Evolutionary conservation across 2,888 invertebrate species (phyloP).

Genomic region (Andrena trimmerana): DNA sequence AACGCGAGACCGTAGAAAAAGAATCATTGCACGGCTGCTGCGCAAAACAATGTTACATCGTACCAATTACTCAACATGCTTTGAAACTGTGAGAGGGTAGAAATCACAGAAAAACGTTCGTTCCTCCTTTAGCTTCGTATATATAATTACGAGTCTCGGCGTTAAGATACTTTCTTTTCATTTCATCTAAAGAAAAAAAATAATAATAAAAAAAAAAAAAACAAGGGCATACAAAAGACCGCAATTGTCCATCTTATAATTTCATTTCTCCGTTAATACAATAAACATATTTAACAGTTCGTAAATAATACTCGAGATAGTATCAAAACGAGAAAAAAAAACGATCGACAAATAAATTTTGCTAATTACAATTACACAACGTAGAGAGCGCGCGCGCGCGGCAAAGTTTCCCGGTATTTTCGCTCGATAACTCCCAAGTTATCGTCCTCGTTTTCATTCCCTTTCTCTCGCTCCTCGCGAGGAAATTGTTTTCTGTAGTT

Average conservation of each 20-base stretch:
- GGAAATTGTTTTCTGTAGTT: conserved; percentile 62
- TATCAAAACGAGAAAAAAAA: conserved; percentile 41
- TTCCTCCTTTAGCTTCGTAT: conserved; percentile 19
- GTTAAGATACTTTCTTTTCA: conserved; percentile 15
- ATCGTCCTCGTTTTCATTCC: not conserved
- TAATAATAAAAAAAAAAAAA: conserved; percentile 19
- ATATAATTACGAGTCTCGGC: conserved; percentile 5
- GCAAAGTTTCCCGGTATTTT: conserved; percentile 22
- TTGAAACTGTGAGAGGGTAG: conserved; percentile 67
- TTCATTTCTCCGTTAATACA: conserved; percentile 43
- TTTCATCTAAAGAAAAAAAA: not conserved
- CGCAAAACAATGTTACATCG: conserved; percentile 71
- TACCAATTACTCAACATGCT: conserved; percentile 67
- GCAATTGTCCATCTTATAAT: conserved; percentile 34
- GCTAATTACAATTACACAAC: conserved; percentile 36
- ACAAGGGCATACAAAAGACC: conserved; percentile 28
- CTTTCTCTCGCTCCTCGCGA: not conserved
- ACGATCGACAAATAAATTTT: conserved; percentile 54
- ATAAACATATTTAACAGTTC: conserved; percentile 58
- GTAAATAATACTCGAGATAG: conserved; percentile 58
- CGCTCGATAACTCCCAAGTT: not conserved
- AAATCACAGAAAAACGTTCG: conserved; percentile 70
- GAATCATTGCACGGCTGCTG: conserved; percentile 64
- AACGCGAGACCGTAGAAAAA: conserved; percentile 31
- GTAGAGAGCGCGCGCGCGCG: conserved; percentile 51